These are phyloP conservation scores for Drosophila flavopinicola DNA, from an alignment of 2,888 invertebrate genomes.

Conservation along the genomic window DNA sequence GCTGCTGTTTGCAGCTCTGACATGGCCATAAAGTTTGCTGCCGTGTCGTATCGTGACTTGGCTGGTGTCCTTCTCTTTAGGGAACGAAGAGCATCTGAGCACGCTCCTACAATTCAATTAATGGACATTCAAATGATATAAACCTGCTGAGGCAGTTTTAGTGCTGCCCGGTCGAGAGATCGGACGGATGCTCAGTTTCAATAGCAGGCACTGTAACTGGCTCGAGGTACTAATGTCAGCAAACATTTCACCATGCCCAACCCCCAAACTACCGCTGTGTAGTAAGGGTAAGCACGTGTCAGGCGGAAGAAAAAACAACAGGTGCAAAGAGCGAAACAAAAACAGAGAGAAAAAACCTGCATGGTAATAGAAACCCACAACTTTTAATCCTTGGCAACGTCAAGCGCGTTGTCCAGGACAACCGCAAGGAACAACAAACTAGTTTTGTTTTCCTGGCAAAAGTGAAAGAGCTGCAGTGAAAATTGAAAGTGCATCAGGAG, in stretches of 20 bases:
- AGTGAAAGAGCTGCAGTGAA: slow-evolving; percentile 62
- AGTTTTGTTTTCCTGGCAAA: slow-evolving; percentile 39
- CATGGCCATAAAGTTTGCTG: slow-evolving; percentile 50
- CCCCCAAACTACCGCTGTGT: background rate
- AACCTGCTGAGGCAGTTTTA: slow-evolving; percentile 74
- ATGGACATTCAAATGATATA: slow-evolving; percentile 79
- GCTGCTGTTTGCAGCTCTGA: slow-evolving; percentile 38
- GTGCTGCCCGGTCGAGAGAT: slow-evolving; percentile 46
- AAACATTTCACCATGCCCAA: slow-evolving; percentile 11
- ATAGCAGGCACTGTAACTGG: slow-evolving; percentile 58
- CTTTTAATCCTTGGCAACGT: slow-evolving; percentile 48
- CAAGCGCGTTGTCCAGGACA: slow-evolving; percentile 48
- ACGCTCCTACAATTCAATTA: slow-evolving; percentile 77
- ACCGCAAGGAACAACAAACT: slow-evolving; percentile 60
- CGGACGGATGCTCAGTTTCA: slow-evolving; percentile 48
- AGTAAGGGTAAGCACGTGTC: slow-evolving; percentile 39
- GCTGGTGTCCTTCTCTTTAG: slow-evolving; percentile 4
- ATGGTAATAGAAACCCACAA: slow-evolving; percentile 43
- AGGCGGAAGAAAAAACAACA: slow-evolving; percentile 53
- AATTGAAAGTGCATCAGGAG: slow-evolving; percentile 63
- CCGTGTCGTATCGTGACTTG: slow-evolving; percentile 24
- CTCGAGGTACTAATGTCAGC: slow-evolving; percentile 55
- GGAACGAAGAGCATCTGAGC: slow-evolving; percentile 28
- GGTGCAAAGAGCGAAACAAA: slow-evolving; percentile 56
- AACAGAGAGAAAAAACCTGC: background rate